Base-by-base conservation (phyloP, 2,797 vertebrate species). In the Enteromius treurensis region DNA sequence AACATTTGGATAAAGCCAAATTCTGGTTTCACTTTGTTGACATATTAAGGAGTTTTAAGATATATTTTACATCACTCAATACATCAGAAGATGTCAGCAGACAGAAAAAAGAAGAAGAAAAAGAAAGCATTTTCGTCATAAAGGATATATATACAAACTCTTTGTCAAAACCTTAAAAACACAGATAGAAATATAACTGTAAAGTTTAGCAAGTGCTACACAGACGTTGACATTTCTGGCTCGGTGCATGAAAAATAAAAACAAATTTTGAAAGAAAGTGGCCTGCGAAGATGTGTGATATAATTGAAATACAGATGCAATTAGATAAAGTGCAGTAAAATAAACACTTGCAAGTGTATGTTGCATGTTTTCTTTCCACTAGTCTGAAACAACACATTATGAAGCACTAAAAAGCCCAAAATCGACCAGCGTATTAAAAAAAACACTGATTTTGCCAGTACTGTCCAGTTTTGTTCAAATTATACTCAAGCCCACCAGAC, bases 401-500 rank as follows among this genome's bases (percentile, higher is more conserved):
- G 26, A 32, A 32, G 32, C 6, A 6, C 26, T 29, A 64, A 64
- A 17, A 64, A 23, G 55, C 10, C 10, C 10, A 5, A 58, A 32
- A 17, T 17, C 17, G 14, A 64, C 14, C 14, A 64, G 14, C 17
- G 5, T 17, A 32, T 64, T 29, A 64, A 64, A 64, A 64, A 62
- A 64, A 64, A 17, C 2, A 3, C 17, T 3, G 6, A 1, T 7
- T 32, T 64, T 32, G 26, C 26, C 60, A 32, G 15, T 32, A 17
- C 14, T 64, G 60, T 32, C 15, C 32, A 53, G 64, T 2, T 40
- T 79, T 40, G 19, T 37, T 45, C 2, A 67, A 34, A 47, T 62
- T 37, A 15, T 23, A 1, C 1, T 21, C 68, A 58, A 86, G 90
- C 88, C 68, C 47, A 32, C 82, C 93, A 93, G 92, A 92, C 62